Evolutionary conservation across 2,888 invertebrate genomes (phyloP).

Genomic region (Mythimna vitellina): DNA sequence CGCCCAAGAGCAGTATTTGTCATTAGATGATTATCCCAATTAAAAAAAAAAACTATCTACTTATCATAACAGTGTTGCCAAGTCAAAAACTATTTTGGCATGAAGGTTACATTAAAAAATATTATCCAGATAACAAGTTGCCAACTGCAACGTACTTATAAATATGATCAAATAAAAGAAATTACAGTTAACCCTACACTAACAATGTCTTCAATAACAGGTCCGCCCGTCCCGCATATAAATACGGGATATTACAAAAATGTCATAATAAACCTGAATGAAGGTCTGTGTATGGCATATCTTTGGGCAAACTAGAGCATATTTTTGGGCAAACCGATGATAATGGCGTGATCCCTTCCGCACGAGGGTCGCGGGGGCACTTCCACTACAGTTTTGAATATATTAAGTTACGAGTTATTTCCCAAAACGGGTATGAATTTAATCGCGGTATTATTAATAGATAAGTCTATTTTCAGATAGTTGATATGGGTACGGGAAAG

Average conservation of each 20-base stretch:
- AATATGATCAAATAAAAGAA: conserved; percentile 4
- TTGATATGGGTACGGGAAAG: background rate
- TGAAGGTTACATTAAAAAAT: conserved; percentile 3
- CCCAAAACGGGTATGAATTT: conserved; percentile 36
- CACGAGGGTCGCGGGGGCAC: conserved; percentile 42
- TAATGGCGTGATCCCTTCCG: conserved; percentile 48
- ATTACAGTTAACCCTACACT: conserved; percentile 3
- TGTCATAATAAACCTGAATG: conserved; percentile 51
- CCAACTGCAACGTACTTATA: background rate
- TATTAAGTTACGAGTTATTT: conserved; percentile 48
- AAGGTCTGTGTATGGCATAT: conserved; percentile 47
- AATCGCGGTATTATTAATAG: conserved; percentile 30
- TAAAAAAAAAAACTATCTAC: background rate
- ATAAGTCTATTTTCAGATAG: conserved; percentile 10
- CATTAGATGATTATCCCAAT: no score
- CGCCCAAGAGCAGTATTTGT: no score
- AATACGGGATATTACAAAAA: conserved; percentile 53
- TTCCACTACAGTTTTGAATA: conserved; percentile 56
- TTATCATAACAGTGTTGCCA: background rate
- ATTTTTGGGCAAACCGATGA: conserved; percentile 43
- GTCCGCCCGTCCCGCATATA: conserved; percentile 6
- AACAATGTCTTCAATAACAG: conserved; percentile 19
- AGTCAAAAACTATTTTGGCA: conserved; percentile 7
- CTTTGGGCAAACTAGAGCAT: conserved; percentile 3
- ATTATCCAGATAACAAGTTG: conserved; percentile 7